Conservation (phyloP, 2,113 vertebrate genomes). For the Micromys minutus region DNA sequence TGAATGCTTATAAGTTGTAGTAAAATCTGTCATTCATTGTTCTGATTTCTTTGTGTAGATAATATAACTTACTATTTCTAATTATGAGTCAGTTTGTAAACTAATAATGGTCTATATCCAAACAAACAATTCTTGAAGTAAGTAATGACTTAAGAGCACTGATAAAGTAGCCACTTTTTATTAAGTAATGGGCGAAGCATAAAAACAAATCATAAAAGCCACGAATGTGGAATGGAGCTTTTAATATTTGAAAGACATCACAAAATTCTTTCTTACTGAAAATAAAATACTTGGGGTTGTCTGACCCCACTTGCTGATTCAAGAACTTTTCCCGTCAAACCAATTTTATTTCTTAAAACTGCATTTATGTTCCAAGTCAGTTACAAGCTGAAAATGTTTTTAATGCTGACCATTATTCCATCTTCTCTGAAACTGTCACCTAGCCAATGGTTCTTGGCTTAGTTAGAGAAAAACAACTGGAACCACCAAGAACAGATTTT, state of each 20-base stretch:
- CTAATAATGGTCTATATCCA: neutral
- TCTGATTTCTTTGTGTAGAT: neutral
- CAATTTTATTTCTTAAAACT: conserved; percentile 59
- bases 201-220: neutral
- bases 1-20: neutral
- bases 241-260: conserved; percentile 3
- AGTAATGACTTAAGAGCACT: neutral
- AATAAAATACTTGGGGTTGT: neutral
- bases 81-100: neutral
- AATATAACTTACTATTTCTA: neutral
- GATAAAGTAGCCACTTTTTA: neutral
- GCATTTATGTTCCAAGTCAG: conserved; percentile 64
- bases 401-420: conserved; percentile 50
- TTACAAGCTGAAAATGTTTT: conserved; percentile 69
- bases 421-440: conserved; percentile 38
- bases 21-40: neutral
- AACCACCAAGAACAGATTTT: neutral
- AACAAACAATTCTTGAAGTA: neutral
- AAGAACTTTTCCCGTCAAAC: conserved; percentile 64
- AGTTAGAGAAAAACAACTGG: conserved; percentile 25
- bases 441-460: conserved; percentile 58
- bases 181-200: neutral
- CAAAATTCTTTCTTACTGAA: neutral
- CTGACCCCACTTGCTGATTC: conserved; percentile 52
- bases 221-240: neutral